phyloP scores from a whole-genome alignment of 1,140 invertebrate species.

The Hyposmocoma kahamanoa region DNA sequence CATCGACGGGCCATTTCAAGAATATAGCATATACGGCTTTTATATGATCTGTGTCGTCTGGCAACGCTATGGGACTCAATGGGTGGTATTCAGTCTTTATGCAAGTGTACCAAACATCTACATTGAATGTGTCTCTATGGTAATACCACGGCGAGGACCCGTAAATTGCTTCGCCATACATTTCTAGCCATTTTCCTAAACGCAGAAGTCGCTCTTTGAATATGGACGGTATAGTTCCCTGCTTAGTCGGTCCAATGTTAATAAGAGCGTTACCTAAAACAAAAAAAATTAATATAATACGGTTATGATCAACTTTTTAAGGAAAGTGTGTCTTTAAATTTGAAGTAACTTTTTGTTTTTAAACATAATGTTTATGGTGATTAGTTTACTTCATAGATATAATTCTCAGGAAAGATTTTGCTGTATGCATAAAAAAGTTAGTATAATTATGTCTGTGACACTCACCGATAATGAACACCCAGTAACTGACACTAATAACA shows the following conservation, averaged over 20 bases:
- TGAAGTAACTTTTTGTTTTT: no score
- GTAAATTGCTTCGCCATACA: slow-evolving; percentile 95
- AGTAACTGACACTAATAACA: no score
- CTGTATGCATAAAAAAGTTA: no score
- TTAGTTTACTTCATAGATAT: no score
- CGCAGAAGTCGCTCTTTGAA: slow-evolving; percentile 89
- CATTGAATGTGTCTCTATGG: slow-evolving; percentile 88
- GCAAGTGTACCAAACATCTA: slow-evolving; percentile 85
- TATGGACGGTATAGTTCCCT: slow-evolving; percentile 90
- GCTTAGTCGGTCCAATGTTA: slow-evolving; percentile 93
- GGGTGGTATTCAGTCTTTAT: slow-evolving; percentile 44
- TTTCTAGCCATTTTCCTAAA: slow-evolving; percentile 84
- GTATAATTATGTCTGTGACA: no score
- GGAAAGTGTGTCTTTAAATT: no score
- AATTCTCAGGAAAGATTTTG: no score
- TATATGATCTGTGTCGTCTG: slow-evolving; percentile 26
- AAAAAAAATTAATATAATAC: slow-evolving; percentile 1
- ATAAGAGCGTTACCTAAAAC: slow-evolving; percentile 86
- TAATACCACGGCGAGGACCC: slow-evolving; percentile 82
- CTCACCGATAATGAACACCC: no score
- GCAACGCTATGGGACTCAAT: slow-evolving; percentile 24
- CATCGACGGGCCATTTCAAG: slow-evolving; percentile 79
- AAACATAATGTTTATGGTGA: no score
- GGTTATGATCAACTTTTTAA: no score
- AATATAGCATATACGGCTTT: slow-evolving; percentile 77